Evolutionary conservation across 2,888 invertebrate species (phyloP).

Genomic region (Drosophila formosana): DNA sequence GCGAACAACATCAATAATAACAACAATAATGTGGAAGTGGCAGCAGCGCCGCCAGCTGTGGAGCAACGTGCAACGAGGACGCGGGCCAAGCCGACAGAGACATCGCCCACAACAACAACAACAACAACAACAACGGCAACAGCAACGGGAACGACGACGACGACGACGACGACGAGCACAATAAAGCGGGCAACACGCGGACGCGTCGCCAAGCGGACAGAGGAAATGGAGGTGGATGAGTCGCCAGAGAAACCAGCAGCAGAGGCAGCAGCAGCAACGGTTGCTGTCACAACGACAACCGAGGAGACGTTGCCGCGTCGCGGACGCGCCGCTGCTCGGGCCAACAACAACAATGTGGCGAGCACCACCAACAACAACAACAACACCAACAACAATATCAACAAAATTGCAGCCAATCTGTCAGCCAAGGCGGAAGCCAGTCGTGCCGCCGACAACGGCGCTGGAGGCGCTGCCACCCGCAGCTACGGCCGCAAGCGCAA

Average conservation of each 20-base stretch:
- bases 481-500: constrained; percentile 84
- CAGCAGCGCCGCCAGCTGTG: not conserved
- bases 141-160: constrained; percentile 16
- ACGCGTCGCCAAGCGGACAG: constrained; percentile 40
- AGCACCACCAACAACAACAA: constrained; percentile 49
- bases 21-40: constrained; percentile 6
- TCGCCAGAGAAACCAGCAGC: constrained; percentile 32
- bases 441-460: constrained; percentile 47
- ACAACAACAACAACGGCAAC: constrained; percentile 1
- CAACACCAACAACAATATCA: constrained; percentile 76
- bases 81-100: constrained; percentile 33
- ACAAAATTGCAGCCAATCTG: constrained; percentile 80
- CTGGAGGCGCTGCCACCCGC: constrained; percentile 40
- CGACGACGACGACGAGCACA: constrained; percentile 24
- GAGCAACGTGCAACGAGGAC: constrained; percentile 47
- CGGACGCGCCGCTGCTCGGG: constrained; percentile 76
- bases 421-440: constrained; percentile 80
- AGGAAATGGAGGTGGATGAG: constrained; percentile 55
- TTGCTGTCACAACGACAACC: constrained; percentile 7
- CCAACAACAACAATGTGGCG: constrained; percentile 76
- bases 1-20: constrained; percentile 23
- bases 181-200: constrained; percentile 67
- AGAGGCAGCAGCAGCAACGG: constrained; percentile 28
- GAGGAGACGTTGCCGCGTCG: constrained; percentile 63
- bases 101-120: constrained; percentile 35